Conservation (phyloP, 1,140 invertebrate species). For the Drosophila arizonae region DNA sequence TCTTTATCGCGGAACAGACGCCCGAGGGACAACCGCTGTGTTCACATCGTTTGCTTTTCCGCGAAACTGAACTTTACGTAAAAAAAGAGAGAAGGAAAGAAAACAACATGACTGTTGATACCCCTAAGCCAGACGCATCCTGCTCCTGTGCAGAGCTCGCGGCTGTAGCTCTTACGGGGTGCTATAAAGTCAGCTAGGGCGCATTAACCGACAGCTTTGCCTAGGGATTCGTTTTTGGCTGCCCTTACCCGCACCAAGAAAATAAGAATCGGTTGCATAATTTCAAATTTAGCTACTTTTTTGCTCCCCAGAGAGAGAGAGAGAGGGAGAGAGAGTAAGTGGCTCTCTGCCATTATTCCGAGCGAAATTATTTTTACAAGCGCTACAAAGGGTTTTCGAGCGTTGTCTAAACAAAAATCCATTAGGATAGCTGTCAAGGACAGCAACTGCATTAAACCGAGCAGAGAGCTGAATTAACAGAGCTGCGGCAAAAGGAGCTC, state of each 20-base stretch:
- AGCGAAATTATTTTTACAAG: constrained; percentile 7
- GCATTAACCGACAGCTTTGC: neutral
- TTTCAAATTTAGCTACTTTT: neutral
- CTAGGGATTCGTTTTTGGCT: neutral
- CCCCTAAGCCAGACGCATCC: neutral
- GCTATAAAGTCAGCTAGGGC: neutral
- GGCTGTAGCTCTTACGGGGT: neutral
- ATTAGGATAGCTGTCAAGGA: constrained; percentile 48
- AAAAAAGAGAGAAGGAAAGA: no score
- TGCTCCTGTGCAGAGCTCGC: neutral
- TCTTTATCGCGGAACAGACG: neutral
- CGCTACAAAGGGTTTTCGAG: constrained; percentile 23
- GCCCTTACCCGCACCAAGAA: no score
- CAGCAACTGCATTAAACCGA: constrained; percentile 18
- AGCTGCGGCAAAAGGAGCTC: constrained; percentile 6
- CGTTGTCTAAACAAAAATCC: constrained; percentile 39
- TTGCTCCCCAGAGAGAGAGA: neutral
- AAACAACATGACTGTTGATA: neutral
- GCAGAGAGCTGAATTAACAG: neutral
- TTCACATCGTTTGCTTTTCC: neutral
- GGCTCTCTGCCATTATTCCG: neutral
- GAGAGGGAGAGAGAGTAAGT: neutral
- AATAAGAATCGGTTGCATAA: neutral
- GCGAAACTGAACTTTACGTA: neutral
- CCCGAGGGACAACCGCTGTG: neutral